Percentiles rank a stretch among this genome's conserved stretches.
These are phyloP conservation scores for Dicrurus megarhynchus DNA, from an alignment of 2,113 vertebrate species.

Conservation along the genomic window DNA sequence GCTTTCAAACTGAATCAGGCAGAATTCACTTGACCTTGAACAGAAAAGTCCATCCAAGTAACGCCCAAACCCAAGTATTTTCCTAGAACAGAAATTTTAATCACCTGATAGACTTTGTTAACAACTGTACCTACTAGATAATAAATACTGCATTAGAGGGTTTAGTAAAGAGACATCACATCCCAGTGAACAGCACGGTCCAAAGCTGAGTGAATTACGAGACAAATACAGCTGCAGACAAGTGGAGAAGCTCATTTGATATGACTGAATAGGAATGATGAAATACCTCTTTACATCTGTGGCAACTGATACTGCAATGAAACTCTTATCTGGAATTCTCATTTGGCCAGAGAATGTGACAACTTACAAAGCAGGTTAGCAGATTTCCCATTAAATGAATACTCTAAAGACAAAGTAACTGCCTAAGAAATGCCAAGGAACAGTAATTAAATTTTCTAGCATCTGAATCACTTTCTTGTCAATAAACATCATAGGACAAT, in stretches of 20 bases:
- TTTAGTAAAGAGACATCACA: background rate
- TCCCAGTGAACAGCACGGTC: background rate
- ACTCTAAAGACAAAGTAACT: background rate
- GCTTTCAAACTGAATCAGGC: background rate
- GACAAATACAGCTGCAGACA: background rate
- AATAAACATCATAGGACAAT: background rate
- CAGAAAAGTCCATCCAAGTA: background rate
- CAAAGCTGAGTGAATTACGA: background rate
- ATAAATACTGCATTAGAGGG: background rate
- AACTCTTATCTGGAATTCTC: background rate
- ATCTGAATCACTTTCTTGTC: background rate
- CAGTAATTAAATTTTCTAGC: background rate
- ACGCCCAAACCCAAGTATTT: background rate
- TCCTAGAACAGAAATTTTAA: background rate
- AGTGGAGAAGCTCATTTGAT: background rate
- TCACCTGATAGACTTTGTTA: background rate
- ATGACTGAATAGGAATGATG: background rate
- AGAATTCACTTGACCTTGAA: background rate
- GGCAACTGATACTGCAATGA: background rate
- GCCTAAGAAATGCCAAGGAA: background rate
- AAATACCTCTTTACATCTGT: background rate
- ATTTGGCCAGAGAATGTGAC: background rate
- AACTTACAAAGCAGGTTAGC: background rate
- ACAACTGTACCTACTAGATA: background rate
- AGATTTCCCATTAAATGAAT: background rate